Evolutionary conservation across 2,113 vertebrate genomes (phyloP), one percentile per base, ranked within the genome.

Genomic region (Cynopterus brachyotis): DNA sequence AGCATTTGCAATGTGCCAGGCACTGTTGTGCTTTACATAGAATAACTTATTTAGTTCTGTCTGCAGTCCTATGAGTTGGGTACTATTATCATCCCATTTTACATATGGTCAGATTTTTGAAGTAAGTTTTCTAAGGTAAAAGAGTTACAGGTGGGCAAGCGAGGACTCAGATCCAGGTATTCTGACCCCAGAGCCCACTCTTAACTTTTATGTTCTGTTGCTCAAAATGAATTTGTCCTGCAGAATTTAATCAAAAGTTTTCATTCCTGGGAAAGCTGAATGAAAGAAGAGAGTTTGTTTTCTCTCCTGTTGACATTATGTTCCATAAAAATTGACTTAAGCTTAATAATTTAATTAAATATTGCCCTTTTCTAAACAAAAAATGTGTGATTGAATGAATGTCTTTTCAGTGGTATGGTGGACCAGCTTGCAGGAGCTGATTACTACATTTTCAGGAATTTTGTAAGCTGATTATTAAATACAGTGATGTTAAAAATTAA

Each of bases 361-460:
- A 53, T 59, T 85, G 5, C n/a, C 81, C 16, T 75, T 76, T 42
- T 92, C 50, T 8, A 64, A 94, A 55, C n/a, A n/a, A 75, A 86
- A 79, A 82, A 84, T 70, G 0, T 50, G 13, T 70, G 40, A 37
- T 37, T 50, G 42, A 79, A 59, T 22, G 6, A 28, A 42, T 62
- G 20, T 15, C 28, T 66, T 92, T 88, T 91, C n/a, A 16, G 22
- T 85, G n/a, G 11, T 95, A 20, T 84, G 6, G 69, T 78, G 17
- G 22, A 42, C 37, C 22, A 93, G 35, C 26, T 84, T 40, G 6
- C 9, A 19, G 73, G 17, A 91, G 8, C 22, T 55, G 28, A 35
- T 91, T 16, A 66, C 45, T 94, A 81, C 16, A 17, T 87, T 92
- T 97, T 95, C n/a, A 67, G 22, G 5, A 92, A 78, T 53, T 92